Evolutionary conservation across 2,888 invertebrate genomes (phyloP).

Genomic region (Cataglyphis altisquamis): DNA sequence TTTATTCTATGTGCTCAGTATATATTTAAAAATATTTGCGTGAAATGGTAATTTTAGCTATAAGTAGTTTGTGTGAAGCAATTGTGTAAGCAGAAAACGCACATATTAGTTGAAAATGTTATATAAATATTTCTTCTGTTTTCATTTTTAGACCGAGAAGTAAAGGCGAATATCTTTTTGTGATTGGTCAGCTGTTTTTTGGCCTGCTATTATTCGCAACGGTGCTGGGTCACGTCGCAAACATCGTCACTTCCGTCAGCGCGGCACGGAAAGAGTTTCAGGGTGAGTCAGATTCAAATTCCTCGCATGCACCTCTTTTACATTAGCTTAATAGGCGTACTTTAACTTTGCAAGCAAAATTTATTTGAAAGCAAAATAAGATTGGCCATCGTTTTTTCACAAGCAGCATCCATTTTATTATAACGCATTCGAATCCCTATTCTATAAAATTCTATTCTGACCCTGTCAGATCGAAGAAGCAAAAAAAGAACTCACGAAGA

Average conservation of each 20-base stretch:
- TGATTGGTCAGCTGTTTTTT: conserved; percentile 97
- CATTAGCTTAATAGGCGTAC: conserved; percentile 1
- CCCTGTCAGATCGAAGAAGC: not conserved
- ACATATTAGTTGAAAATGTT: not conserved
- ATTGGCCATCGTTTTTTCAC: not conserved
- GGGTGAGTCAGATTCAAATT: conserved; percentile 89
- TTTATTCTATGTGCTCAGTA: not conserved
- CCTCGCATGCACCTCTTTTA: conserved; percentile 29
- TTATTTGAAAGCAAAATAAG: conserved; percentile 19
- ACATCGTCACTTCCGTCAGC: conserved; percentile 99
- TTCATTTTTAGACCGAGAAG: conserved; percentile 90
- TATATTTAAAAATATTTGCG: not conserved
- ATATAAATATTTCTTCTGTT: not conserved
- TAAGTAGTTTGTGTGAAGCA: not conserved
- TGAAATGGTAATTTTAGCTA: not conserved
- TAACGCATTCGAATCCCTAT: conserved; percentile 4
- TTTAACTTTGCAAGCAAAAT: conserved; percentile 27
- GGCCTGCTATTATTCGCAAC: conserved; percentile 98
- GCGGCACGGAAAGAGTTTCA: conserved; percentile 99
- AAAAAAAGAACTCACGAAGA: conserved; percentile 36
- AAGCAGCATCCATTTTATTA: conserved; percentile 32
- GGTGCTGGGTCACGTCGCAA: conserved; percentile 98
- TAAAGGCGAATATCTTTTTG: conserved; percentile 98
- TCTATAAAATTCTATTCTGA: conserved; percentile 28
- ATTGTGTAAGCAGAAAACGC: not conserved